phyloP scores from a whole-genome alignment of 23 tunicate genomes.

The Styela clava region DNA sequence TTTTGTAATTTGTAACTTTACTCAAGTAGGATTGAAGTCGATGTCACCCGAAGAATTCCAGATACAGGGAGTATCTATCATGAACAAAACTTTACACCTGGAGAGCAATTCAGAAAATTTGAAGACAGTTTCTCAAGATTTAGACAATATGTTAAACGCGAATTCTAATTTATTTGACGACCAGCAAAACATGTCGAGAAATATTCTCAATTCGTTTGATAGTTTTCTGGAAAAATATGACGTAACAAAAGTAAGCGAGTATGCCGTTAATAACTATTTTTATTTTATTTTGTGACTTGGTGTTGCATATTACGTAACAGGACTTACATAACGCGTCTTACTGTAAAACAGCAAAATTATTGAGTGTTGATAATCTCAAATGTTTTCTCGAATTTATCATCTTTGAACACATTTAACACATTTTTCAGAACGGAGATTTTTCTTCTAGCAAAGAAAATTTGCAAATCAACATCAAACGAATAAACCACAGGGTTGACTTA shows the following conservation, averaged over 20 bases:
- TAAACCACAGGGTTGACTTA: neutral
- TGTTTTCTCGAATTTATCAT: no score
- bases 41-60: neutral
- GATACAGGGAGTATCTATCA: neutral
- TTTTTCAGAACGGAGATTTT: conserved; percentile 1
- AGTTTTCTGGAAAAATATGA: neutral
- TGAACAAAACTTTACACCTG: neutral
- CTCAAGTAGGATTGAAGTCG: neutral
- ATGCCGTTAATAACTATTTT: neutral
- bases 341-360: neutral
- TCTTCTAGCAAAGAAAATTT: neutral
- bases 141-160: neutral
- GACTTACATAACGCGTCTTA: neutral
- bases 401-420: no score
- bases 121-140: neutral
- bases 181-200: neutral
- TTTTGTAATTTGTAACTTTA: no score
- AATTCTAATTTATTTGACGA: neutral
- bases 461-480: neutral
- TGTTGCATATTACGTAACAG: neutral
- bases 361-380: neutral
- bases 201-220: neutral
- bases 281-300: neutral
- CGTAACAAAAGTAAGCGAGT: neutral
- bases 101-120: neutral